Conservation (phyloP, 1,140 invertebrate genomes). For the Pantala flavescens region DNA sequence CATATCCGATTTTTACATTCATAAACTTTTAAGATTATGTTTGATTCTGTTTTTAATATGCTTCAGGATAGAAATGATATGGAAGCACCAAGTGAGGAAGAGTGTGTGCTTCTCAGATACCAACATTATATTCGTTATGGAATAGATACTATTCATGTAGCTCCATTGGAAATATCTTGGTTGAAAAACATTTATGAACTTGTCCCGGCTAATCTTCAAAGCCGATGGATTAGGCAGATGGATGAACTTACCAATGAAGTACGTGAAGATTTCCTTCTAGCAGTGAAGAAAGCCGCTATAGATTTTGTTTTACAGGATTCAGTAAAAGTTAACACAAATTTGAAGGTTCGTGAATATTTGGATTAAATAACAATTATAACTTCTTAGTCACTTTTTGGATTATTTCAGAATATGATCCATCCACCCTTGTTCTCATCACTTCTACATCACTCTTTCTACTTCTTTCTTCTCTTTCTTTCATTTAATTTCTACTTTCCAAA, state of each 20-base stretch:
- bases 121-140: constrained; percentile 84
- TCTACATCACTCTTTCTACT: too few relatives aligned
- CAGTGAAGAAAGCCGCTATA: constrained; percentile 77
- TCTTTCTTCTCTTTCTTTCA: too few relatives aligned
- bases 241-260: constrained; percentile 36
- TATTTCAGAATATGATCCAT: too few relatives aligned
- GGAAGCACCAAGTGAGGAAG: constrained; percentile 42
- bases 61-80: neutral
- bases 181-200: constrained; percentile 42
- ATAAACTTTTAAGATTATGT: too few relatives aligned
- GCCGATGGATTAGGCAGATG: neutral
- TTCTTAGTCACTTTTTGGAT: too few relatives aligned
- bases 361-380: constrained; percentile 22
- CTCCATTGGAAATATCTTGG: constrained; percentile 52
- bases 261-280: constrained; percentile 66
- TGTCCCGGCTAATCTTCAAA: constrained; percentile 37
- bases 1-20: too few relatives aligned
- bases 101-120: constrained; percentile 65
- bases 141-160: constrained; percentile 74
- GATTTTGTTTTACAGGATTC: constrained; percentile 80
- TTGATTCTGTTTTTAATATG: too few relatives aligned
- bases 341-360: constrained; percentile 8
- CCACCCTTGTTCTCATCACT: too few relatives aligned
- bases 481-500: too few relatives aligned
- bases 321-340: neutral